Evolutionary conservation across 1,140 invertebrate genomes (phyloP), one percentile per base, ranked within the genome.

Genomic region (Gonioctena quinquepunctata): DNA sequence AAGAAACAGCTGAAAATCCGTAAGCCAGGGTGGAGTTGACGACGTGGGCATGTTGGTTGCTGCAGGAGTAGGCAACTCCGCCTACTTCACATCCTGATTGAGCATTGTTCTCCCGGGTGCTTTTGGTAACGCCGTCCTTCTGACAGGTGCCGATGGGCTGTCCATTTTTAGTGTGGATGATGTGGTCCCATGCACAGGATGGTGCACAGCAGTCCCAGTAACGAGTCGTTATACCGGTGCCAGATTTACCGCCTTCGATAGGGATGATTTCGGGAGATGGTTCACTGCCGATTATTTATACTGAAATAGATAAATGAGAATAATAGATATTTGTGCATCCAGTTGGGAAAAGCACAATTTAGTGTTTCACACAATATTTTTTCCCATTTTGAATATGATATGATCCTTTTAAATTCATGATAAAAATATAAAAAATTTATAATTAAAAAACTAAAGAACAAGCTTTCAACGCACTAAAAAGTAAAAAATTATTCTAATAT

Each of bases 1-100:
- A 74, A 1, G 72, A 74, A 61, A 65, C 72, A 18, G 72, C 72
- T 49, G 66, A 68, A 26, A 70, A 74, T 22, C 65, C 68, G 27
- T 68, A 69, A 65, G 72, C 65, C 1, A 71, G 22, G 5, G 49
- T 48, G 0, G 64, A 59, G 33, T 65, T 73, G 11, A 70, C 63
- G 3, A 49, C 68, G 42, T 60, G 56, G 1, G 72, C 68, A 59
- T 69, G 68, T 42, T 70, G 68, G 22, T 70, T 65, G 27, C 52
- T 70, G 68, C 72, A 73, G 18, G 62, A 50, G 13, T 73, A 73
- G 3, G 72, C 56, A 11, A 3, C 19, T 56, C 72, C 72, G 21
- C 27, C 66, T 61, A 63, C 56, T 57, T 60, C 68, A n/a, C 56
- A 59, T 23, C 56, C 56, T 23, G 56, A 26, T 25, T 59, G 56